Conservation (phyloP, 2,797 vertebrate genomes). For the Tinamus major region DNA sequence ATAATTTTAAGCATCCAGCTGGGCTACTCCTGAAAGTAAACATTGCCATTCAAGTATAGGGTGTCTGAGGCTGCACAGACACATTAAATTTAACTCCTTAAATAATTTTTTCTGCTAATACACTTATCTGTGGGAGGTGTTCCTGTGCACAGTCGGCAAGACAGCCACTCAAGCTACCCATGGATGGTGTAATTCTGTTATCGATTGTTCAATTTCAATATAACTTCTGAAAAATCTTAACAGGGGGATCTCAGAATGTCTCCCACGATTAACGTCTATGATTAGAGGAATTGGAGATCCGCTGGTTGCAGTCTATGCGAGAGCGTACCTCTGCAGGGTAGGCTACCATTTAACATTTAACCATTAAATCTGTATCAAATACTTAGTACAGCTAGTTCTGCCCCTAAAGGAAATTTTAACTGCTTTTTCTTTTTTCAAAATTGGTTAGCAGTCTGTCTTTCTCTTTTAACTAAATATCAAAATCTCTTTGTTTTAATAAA, state of each 20-base stretch:
- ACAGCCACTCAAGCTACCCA: neutral
- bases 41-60: neutral
- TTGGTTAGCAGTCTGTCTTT: neutral
- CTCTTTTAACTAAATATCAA: neutral
- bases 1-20: neutral
- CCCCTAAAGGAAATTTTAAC: neutral
- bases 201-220: neutral
- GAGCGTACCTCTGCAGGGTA: slow-evolving; percentile 97
- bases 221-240: slow-evolving; percentile 28
- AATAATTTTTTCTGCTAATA: neutral
- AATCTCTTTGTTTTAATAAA: neutral
- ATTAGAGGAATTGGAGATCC: slow-evolving; percentile 96
- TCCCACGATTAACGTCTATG: slow-evolving; percentile 92
- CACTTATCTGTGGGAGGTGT: neutral
- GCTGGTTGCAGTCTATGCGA: slow-evolving; percentile 92
- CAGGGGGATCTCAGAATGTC: slow-evolving; percentile 94
- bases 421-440: neutral
- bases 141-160: rapidly evolving
- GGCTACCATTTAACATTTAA: neutral
- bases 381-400: neutral
- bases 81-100: neutral
- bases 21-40: neutral
- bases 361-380: neutral
- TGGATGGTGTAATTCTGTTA: neutral
- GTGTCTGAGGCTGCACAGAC: neutral